Evolutionary conservation across 2,113 vertebrate species (phyloP), one percentile per base, ranked within the genome.

Genomic region (Otocyon megalotis): DNA sequence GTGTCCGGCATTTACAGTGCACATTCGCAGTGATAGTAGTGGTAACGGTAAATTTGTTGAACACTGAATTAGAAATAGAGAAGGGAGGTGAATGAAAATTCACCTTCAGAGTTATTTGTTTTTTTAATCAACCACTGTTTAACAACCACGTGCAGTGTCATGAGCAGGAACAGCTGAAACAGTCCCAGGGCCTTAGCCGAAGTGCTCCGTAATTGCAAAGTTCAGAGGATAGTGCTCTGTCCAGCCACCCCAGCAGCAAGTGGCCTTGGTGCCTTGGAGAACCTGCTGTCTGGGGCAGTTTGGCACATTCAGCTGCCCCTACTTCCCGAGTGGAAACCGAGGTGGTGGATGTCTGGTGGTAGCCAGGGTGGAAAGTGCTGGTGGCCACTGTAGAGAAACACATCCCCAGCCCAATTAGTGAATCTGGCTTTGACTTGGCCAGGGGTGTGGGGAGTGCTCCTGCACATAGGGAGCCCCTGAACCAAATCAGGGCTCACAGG

Each of bases 361-460:
- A 48, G 82, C 79, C 56, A 24, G 20, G 43, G 35, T 24, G 76
- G 43, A 43, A 22, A 9, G 10, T 69, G 53, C 58, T 26, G 26
- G 19, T 17, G 67, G 30, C 35, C 30, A 22, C n/a, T 28, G 1
- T 22, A 60, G 90, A 71, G 87, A 67, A 67, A 53, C 15, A 69
- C 24, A 58, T 53, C 60, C 56, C 50, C 77, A 84, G 80, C 26
- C 71, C 15, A 56, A 16, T 28, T 32, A 92, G 71, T 4, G 67
- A 26, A 62, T 74, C 24, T 83, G 89, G 74, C 89, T 62, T 94
- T 94, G 82, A 93, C 60, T 24, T 48, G 88, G 17, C 35, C 54
- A 10, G 1, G 26, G 8, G 2, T 1, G 16, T 19, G 43, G 17
- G 37, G 28, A 48, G 30, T 24, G 26, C 58, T 28, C 15, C 48